These are phyloP conservation scores for Beris chalybata DNA, from an alignment of 2,888 invertebrate species.

Conservation along the genomic window DNA sequence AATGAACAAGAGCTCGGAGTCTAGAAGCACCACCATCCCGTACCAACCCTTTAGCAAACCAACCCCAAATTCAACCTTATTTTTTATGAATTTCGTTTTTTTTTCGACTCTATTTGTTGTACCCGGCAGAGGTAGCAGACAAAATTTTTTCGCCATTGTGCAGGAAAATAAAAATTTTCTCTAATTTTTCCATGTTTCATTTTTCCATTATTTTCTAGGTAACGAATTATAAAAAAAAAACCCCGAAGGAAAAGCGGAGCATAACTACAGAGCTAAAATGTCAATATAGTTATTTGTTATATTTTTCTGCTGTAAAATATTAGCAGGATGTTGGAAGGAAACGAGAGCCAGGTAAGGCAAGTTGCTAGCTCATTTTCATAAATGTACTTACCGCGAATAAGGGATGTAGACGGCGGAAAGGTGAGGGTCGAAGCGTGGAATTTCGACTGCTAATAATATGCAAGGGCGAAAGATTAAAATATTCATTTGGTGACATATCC, in stretches of 20 bases:
- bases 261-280: constrained; percentile 2
- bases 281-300: constrained; percentile 15
- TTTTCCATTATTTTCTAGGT: not conserved
- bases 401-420: no score
- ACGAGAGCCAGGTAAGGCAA: not conserved
- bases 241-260: not conserved
- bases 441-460: no score
- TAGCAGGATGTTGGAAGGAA: not conserved
- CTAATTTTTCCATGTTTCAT: constrained; percentile 8
- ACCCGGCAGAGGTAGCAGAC: not conserved
- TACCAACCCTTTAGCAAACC: not conserved
- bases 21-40: not conserved
- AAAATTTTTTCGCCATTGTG: constrained; percentile 7
- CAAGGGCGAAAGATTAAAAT: no score
- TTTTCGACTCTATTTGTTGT: not conserved
- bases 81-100: not conserved
- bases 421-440: no score
- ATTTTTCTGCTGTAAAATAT: constrained; percentile 4
- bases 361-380: constrained; percentile 12
- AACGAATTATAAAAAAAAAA: not conserved
- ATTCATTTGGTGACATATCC: no score
- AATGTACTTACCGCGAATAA: not conserved
- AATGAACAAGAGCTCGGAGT: no score
- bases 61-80: not conserved
- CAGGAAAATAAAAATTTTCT: not conserved